Evolutionary conservation across 2,113 vertebrate genomes (phyloP).

Genomic region (Zosterops borbonicus): DNA sequence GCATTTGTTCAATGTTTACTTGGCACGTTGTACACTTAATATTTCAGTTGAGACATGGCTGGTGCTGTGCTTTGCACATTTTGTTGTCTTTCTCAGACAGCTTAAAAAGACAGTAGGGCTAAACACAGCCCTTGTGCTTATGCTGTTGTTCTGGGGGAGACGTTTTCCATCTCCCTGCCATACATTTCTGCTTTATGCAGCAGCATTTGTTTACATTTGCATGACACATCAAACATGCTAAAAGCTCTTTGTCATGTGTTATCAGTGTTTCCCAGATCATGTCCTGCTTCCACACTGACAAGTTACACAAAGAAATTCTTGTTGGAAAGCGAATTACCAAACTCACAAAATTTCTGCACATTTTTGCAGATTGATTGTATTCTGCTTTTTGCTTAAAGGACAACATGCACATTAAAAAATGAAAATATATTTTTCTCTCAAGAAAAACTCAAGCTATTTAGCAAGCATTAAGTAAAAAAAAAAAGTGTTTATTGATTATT

Average conservation of each 20-base stretch:
- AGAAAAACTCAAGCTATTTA: neutral
- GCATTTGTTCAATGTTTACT: neutral
- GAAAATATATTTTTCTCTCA: neutral
- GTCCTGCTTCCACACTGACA: neutral
- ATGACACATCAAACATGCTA: neutral
- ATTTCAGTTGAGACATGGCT: neutral
- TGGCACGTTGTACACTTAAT: neutral
- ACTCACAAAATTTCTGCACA: neutral
- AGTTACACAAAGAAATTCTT: neutral
- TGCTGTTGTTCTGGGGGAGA: neutral
- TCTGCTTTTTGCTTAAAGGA: neutral
- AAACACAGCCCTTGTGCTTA: neutral
- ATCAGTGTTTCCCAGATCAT: neutral
- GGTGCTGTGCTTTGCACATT: neutral
- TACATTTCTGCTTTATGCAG: neutral
- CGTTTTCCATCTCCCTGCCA: neutral
- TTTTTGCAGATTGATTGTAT: neutral
- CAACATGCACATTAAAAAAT: neutral
- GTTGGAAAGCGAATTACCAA: neutral
- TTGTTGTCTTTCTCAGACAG: neutral
- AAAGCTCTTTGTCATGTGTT: conserved; percentile 31
- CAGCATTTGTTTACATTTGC: neutral
- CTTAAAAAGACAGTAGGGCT: neutral
- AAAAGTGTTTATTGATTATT: neutral
- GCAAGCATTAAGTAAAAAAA: neutral